phyloP scores from a whole-genome alignment of 1,140 invertebrate genomes.

The Holotrichia oblita region DNA sequence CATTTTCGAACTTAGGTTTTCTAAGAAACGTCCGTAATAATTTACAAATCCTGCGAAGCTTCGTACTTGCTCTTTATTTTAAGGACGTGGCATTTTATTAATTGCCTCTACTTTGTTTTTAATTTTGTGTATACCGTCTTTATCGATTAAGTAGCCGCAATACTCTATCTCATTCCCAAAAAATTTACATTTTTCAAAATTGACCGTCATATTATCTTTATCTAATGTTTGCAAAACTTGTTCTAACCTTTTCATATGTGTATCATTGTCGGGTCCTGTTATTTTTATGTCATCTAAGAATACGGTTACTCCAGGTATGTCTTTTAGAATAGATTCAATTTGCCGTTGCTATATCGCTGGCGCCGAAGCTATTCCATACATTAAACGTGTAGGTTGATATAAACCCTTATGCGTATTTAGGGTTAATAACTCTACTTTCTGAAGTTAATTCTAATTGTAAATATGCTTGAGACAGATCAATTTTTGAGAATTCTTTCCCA shows the following conservation, averaged over 20 bases:
- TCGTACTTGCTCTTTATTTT: not conserved
- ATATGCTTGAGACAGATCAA: too few species aligned
- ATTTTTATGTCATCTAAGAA: conserved; percentile 55
- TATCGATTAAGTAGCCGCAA: conserved; percentile 57
- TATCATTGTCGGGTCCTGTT: conserved; percentile 36
- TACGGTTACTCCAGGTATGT: conserved; percentile 40
- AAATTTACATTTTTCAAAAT: conserved; percentile 47
- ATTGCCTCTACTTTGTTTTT: not conserved
- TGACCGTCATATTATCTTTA: not conserved
- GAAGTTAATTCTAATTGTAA: too few species aligned
- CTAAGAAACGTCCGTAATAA: not conserved
- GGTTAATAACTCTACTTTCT: too few species aligned
- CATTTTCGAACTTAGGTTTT: not conserved
- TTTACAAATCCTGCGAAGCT: not conserved
- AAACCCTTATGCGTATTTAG: too few species aligned
- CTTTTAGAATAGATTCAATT: not conserved
- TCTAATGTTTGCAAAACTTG: not conserved
- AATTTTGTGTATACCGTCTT: conserved; percentile 47
- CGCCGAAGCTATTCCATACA: too few species aligned
- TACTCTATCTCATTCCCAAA: conserved; percentile 53
- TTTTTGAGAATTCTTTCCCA: too few species aligned
- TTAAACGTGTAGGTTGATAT: too few species aligned
- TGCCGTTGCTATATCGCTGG: not conserved
- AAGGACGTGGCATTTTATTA: not conserved
- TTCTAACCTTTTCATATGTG: not conserved